These are phyloP conservation scores for Trachelus troglodyta DNA, from an alignment of 2,888 invertebrate species.

Conservation along the genomic window DNA sequence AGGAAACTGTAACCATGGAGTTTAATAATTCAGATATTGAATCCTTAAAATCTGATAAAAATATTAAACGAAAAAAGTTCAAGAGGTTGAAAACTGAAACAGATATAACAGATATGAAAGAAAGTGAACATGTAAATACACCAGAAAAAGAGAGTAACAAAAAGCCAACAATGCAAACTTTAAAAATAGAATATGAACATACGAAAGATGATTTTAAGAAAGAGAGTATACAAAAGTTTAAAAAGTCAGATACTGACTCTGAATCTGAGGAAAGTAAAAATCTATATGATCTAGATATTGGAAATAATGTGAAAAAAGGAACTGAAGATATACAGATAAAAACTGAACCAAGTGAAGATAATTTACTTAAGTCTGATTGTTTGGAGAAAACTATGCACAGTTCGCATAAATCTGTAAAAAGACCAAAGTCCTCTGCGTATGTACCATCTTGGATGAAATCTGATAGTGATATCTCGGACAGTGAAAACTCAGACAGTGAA, in stretches of 20 bases:
- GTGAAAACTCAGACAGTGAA: neutral
- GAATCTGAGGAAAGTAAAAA: neutral
- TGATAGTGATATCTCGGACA: neutral
- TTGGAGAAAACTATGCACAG: neutral
- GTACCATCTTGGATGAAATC: neutral
- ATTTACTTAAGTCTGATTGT: neutral
- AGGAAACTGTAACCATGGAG: neutral
- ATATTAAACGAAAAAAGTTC: neutral
- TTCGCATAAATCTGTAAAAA: neutral
- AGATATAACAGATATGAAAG: neutral
- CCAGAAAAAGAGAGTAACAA: neutral
- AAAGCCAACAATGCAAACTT: neutral
- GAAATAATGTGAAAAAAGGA: neutral
- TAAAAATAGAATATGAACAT: neutral
- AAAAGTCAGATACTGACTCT: neutral
- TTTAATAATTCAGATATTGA: neutral
- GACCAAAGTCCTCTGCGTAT: neutral
- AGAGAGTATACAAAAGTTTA: neutral
- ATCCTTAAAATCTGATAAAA: neutral
- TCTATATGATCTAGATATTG: neutral
- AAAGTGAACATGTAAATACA: neutral
- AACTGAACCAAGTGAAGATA: neutral
- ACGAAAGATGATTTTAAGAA: neutral
- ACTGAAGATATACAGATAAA: neutral
- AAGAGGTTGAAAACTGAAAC: neutral